A percentile compares a stretch with the other conserved stretches of the same genome.
These are phyloP conservation scores for Leucosticte australis DNA, from an alignment of 2,113 vertebrate species.

Conservation along the genomic window DNA sequence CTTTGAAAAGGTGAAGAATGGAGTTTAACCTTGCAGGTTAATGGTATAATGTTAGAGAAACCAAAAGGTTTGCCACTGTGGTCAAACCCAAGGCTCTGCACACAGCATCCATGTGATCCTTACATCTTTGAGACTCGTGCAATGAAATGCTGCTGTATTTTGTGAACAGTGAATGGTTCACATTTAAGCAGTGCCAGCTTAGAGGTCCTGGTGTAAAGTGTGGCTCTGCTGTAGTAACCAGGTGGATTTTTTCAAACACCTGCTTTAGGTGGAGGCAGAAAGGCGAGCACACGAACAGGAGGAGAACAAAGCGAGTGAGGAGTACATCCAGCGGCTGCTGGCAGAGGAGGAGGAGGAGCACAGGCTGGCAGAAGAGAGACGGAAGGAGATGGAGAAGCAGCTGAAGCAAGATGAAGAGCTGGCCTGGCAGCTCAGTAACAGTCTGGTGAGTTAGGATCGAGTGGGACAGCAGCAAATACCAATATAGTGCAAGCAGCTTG, in stretches of 20 bases:
- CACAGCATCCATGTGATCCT: neutral
- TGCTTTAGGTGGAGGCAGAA: slow-evolving; percentile 83
- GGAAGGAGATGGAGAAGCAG: slow-evolving; percentile 74
- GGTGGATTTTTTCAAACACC: neutral
- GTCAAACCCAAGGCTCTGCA: neutral
- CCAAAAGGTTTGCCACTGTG: neutral
- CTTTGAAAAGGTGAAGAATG: neutral
- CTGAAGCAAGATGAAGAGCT: slow-evolving; percentile 84
- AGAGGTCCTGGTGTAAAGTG: neutral
- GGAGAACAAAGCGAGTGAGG: slow-evolving; percentile 85
- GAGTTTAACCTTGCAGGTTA: neutral
- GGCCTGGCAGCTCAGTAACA: slow-evolving; percentile 80
- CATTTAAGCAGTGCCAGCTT: rapidly evolving
- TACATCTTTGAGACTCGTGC: neutral
- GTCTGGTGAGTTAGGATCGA: slow-evolving; percentile 75
- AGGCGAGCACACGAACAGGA: slow-evolving; percentile 81
- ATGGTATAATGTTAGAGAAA: neutral
- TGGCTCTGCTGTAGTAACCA: neutral
- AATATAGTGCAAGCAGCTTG: neutral
- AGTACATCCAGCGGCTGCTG: slow-evolving; percentile 84
- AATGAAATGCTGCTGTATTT: neutral
- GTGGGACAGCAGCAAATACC: neutral
- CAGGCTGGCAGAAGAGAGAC: slow-evolving; percentile 69
- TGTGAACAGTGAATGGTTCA: rapidly evolving
- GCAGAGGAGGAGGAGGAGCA: slow-evolving; percentile 83